Base-by-base conservation (phyloP, 2,888 invertebrate genomes). In the Patella ulyssiponensis region DNA sequence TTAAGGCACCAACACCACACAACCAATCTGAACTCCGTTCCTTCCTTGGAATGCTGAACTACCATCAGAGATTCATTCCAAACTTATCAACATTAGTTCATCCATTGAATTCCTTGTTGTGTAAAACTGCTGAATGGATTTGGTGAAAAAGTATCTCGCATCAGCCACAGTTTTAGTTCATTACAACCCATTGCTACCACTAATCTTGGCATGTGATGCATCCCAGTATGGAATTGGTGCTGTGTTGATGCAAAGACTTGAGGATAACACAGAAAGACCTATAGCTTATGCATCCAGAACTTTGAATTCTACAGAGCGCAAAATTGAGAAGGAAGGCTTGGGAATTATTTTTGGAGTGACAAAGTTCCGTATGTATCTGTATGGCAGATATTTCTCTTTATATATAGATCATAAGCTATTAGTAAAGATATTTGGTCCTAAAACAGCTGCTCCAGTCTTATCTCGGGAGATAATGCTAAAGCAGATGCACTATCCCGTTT, bases 321-420 rank as follows among this genome's bases (percentile, higher is more conserved):
- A 90, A 78, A 78, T 91, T 23, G 91, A 92, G 70, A 90, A 90
- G 79, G 91, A 90, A 84, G 89, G 91, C 52, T 82, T 91, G 54
- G 84, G 88, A 12, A 77, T 81, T 17, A 76, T 79, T 15, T 80
- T 33, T 53, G 75, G 75, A 11, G 75, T 75, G 52, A 71, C 71
- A 17, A 58, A 69, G 27, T 74, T 74, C n/a, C 54, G 75, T 27
- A 33, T 15, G 17, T 75, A 78, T 52, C 69, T 92, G 0, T 89
- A 82, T 75, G 91, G 91, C 3, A 81, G 88, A 14, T 4, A 2
- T 33, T 33, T 33, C 33, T 33, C 3, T 2, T 33, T 33, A 33
- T 33, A 33, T 4, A 33, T 79, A 84, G 23, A 93, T 79, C 71
- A 79, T 69, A 58, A 58, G 20, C 15, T 20, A n/a, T 58, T n/a